A percentile compares a stretch with the other conserved stretches of the same genome.
These are phyloP conservation scores for Argya squamiceps DNA, from an alignment of 2,797 vertebrate species.

Conservation along the genomic window DNA sequence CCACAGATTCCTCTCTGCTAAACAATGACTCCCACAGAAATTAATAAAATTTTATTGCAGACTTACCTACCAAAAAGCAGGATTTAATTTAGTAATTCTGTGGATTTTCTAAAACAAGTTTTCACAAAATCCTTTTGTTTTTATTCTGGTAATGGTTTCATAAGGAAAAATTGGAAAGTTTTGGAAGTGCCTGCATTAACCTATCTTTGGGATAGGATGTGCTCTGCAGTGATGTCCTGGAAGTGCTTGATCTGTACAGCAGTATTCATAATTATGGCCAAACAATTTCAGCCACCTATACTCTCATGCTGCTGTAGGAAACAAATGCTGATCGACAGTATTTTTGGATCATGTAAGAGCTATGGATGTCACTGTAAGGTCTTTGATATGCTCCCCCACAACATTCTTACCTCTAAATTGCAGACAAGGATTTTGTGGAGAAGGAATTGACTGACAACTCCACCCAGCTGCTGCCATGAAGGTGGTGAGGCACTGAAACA, in stretches of 20 bases:
- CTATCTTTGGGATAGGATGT: background rate
- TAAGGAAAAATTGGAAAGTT: background rate
- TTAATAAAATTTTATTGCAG: background rate
- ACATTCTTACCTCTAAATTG: background rate
- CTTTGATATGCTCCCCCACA: fast-evolving
- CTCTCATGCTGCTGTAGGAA: background rate
- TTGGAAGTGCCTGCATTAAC: background rate
- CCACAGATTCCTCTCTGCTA: background rate
- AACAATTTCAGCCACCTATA: background rate
- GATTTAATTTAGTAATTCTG: background rate
- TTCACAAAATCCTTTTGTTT: background rate
- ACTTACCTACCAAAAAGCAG: background rate
- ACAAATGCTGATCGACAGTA: background rate
- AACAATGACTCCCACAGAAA: background rate
- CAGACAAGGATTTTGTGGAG: background rate
- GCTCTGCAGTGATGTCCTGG: background rate
- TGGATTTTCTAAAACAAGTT: background rate
- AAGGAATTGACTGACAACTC: background rate
- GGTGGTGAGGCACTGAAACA: background rate
- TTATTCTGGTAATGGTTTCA: background rate
- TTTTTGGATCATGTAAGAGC: background rate
- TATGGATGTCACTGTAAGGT: background rate
- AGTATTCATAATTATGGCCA: background rate
- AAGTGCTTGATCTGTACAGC: background rate
- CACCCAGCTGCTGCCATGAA: fast-evolving